phyloP scores from a whole-genome alignment of 2,888 invertebrate species.

The Psylliodes chrysocephalus region DNA sequence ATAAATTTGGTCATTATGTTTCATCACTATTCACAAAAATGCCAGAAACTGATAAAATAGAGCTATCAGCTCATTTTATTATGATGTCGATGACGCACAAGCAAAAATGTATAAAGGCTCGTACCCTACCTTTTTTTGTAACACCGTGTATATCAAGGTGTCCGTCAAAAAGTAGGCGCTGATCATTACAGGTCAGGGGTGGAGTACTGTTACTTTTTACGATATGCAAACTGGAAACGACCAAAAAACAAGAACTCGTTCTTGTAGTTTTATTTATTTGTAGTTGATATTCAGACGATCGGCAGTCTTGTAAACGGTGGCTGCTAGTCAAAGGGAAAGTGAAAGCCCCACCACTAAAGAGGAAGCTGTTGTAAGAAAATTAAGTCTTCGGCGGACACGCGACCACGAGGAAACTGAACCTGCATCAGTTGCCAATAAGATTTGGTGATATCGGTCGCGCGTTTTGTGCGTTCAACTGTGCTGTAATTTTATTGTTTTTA shows the following conservation, averaged over 20 bases:
- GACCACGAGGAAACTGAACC: conserved; percentile 36
- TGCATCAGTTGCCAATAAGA: conserved; percentile 32
- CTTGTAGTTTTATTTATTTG: not conserved
- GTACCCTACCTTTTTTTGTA: too few relatives aligned
- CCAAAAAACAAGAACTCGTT: conserved; percentile 7
- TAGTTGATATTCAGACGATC: conserved; percentile 1
- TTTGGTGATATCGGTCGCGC: conserved; percentile 39
- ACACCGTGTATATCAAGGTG: too few relatives aligned
- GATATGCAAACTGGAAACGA: not conserved
- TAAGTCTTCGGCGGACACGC: conserved; percentile 42
- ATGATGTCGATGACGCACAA: too few relatives aligned
- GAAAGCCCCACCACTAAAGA: conserved; percentile 38
- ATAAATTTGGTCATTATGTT: too few relatives aligned
- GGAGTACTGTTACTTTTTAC: conserved; percentile 2
- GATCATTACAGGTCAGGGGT: conserved; percentile 3
- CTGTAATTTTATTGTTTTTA: conserved; percentile 21
- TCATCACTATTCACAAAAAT: too few relatives aligned
- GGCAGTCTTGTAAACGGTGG: conserved; percentile 11
- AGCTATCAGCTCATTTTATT: too few relatives aligned
- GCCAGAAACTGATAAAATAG: too few relatives aligned
- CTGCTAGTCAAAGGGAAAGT: conserved; percentile 46
- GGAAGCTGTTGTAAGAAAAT: conserved; percentile 44
- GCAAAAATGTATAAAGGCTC: too few relatives aligned
- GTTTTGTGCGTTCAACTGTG: conserved; percentile 36
- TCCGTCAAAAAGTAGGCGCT: too few relatives aligned